Percentiles rank a stretch among this genome's conserved stretches.
These are phyloP conservation scores for Suillia variegata DNA, from an alignment of 2,888 invertebrate genomes.

Conservation along the genomic window DNA sequence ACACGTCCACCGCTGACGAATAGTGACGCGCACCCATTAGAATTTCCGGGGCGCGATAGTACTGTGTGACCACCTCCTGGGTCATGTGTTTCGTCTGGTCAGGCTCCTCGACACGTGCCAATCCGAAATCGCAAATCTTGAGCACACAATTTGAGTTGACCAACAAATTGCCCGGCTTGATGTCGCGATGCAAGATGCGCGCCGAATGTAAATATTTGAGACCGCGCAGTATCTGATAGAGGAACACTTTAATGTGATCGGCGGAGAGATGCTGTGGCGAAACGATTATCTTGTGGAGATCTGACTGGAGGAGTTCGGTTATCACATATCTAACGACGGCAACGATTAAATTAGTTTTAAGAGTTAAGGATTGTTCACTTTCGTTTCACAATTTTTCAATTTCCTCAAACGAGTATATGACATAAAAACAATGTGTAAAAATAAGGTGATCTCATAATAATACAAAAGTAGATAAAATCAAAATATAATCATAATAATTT, in stretches of 20 bases:
- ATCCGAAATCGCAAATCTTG: conserved; percentile 99
- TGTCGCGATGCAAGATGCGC: conserved; percentile 96
- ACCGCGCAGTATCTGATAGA: conserved; percentile 99
- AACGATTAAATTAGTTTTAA: not conserved
- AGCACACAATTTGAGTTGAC: conserved; percentile 99
- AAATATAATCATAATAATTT: too few species aligned
- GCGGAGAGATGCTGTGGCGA: conserved; percentile 98
- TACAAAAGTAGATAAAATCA: too few species aligned
- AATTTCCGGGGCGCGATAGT: conserved; percentile 98
- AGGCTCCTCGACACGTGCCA: conserved; percentile 96
- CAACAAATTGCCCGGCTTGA: conserved; percentile 97
- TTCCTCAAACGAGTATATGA: too few species aligned
- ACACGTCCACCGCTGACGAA: conserved; percentile 95
- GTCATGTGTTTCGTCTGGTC: conserved; percentile 96
- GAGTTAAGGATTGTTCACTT: not conserved
- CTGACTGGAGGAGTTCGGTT: conserved; percentile 98
- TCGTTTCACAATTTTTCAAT: too few species aligned
- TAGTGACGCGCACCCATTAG: conserved; percentile 99
- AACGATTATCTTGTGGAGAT: conserved; percentile 99
- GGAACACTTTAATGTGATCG: conserved; percentile 99
- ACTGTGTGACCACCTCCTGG: conserved; percentile 99
- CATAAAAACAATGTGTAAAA: too few species aligned
- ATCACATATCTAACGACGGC: conserved; percentile 90
- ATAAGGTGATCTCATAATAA: too few species aligned
- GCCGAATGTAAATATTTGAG: conserved; percentile 99